Base-by-base conservation (phyloP, 1,140 invertebrate genomes). In the Drosophila kurseongensis region DNA sequence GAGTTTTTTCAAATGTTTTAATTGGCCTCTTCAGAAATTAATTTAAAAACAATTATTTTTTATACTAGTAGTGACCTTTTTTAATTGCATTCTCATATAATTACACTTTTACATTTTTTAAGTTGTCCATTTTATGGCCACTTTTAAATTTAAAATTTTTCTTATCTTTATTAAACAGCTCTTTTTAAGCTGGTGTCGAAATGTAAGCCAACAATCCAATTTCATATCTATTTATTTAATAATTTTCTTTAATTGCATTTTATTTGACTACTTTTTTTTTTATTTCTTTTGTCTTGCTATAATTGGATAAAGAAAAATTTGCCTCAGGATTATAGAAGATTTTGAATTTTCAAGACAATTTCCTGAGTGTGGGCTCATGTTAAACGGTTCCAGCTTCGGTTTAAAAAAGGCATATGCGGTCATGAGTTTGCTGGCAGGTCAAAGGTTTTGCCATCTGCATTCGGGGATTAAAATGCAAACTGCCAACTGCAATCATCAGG, bases 401-500 rank as follows among this genome's bases (percentile, higher is more conserved):
- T 47, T 16, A 41, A 51, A 67, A 63, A 7, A 14, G 44, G 36
- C 6, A 6, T 13, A 7, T 45, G 58, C 9, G 56, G 44, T 50
- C 63, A 44, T 18, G 36, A 18, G 59, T 18, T 52, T 32, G 5
- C 29, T 32, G 8, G 29, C 29, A 32, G 29, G 29, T 32, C 29
- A 32, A 32, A 32, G 29, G 29, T 7, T 52, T 52, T 36, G 32
- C 29, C 29, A 40, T 14, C 60, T 66, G 62, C 62, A 65, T 27
- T 45, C 57, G 41, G 0, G 62, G 42, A 57, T 47, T 58, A 48
- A 57, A 71, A 71, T 55, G 63, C 48, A 32, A 47, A 32, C 38
- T 69, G 63, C 67, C 54, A 57, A 57, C 42, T 58, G 67, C 67
- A 52, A 63, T 50, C 45, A 45, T 36, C 60, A 32, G 58, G 63